phyloP scores from a whole-genome alignment of 2,113 vertebrate genomes.

The Pagrus major region DNA sequence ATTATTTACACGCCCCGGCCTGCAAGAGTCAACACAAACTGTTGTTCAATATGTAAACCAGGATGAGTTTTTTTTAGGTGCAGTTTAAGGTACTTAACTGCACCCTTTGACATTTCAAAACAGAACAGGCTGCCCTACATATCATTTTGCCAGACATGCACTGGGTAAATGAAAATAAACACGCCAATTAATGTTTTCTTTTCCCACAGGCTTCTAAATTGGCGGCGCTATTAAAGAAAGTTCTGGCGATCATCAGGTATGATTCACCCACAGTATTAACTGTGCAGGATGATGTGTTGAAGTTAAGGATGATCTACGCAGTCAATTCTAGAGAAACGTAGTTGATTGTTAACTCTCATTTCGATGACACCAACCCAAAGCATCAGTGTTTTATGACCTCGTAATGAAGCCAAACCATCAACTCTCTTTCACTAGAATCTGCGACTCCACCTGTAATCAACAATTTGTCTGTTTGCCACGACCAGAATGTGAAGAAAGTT shows the following conservation, averaged over 20 bases:
- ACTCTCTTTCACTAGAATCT: too few relatives aligned
- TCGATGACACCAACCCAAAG: too few relatives aligned
- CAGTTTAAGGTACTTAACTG: accelerated
- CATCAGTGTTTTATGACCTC: too few relatives aligned
- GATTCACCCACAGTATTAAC: slow-evolving; percentile 22
- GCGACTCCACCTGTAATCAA: too few relatives aligned
- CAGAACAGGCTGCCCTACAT: background rate
- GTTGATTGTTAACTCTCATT: too few relatives aligned
- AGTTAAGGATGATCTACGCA: too few relatives aligned
- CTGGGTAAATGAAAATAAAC: background rate
- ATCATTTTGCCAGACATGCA: background rate
- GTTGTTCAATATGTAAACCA: too few relatives aligned
- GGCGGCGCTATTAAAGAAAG: slow-evolving; percentile 88
- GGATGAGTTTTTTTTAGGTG: background rate
- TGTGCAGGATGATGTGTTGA: too few relatives aligned
- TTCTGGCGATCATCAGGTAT: slow-evolving; percentile 91
- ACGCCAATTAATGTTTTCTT: background rate
- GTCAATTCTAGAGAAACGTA: too few relatives aligned
- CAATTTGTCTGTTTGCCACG: too few relatives aligned
- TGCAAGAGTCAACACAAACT: background rate
- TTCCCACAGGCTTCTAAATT: slow-evolving; percentile 88
- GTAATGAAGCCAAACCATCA: too few relatives aligned
- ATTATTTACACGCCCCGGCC: too few relatives aligned
- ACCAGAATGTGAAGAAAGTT: background rate
- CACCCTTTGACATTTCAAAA: background rate